Percentiles rank a stretch among this genome's conserved stretches.
These are phyloP conservation scores for Dinomys branickii DNA, from an alignment of 2,113 vertebrate genomes.

Conservation along the genomic window DNA sequence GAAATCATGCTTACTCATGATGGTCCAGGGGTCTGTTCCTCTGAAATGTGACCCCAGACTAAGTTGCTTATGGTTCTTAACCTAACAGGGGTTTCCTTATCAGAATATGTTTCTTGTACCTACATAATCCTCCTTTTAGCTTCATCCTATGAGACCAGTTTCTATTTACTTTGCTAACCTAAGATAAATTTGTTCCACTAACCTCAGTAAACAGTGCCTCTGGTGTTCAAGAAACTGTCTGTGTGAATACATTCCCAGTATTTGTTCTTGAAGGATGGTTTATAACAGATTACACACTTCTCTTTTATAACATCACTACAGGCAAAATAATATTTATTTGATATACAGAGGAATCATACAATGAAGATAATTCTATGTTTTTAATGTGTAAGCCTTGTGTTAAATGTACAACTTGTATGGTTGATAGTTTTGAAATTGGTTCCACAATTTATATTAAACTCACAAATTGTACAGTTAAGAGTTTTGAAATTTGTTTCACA, in stretches of 20 bases:
- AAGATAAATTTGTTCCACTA: not conserved
- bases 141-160: not conserved
- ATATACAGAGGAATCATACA: not conserved
- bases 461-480: not conserved
- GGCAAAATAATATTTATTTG: not conserved
- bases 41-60: not conserved
- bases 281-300: not conserved
- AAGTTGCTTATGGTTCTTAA: not conserved
- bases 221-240: not conserved
- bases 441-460: not conserved
- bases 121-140: not conserved
- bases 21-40: not conserved
- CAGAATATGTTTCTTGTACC: not conserved
- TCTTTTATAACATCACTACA: not conserved
- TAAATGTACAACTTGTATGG: not conserved
- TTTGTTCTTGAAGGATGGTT: not conserved
- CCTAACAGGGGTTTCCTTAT: not conserved
- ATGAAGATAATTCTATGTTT: not conserved
- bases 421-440: not conserved
- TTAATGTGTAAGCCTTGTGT: not conserved
- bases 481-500: slow-evolving; percentile 23
- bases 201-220: not conserved
- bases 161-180: slow-evolving; percentile 30
- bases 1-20: not conserved
- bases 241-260: not conserved